Base-by-base conservation (phyloP, 1,140 invertebrate genomes). In the Odontomachus brunneus region DNA sequence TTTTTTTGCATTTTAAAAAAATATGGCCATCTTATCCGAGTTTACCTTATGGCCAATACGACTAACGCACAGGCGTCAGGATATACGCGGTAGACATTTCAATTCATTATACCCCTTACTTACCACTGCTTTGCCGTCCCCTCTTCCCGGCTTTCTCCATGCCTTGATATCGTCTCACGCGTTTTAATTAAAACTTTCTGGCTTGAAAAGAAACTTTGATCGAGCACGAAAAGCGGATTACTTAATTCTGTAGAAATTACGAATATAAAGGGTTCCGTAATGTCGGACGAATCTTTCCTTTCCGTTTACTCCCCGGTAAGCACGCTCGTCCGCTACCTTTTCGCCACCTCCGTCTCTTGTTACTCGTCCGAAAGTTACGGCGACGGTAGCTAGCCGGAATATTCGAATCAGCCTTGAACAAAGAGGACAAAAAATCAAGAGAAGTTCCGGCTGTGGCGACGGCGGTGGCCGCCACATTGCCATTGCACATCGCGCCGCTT, bases 401-500 rank as follows among this genome's bases (percentile, higher is more conserved):
- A 71, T 84, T 66, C 86, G 72, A 85, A 73, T 63, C 44, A 63
- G 17, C 53, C 62, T 12, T 53, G 74, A 86, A 87, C 81, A 87
- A 87, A 83, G 80, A 33, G 51, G 48, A 69, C 7, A 48, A 80
- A 80, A 80, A 80, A 80, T 69, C 2, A 14, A 17, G 12, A 26
- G 49, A 80, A 57, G 75, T 80, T 83, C 65, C 73, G 26, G 19
- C 33, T 17, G 9, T 44, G 38, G 38, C 9, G 38, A 11, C 9
- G 38, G 38, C 9, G 38, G 38, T 11, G 38, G 9, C 38, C 33
- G 53, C 51, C 80, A 62, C 57, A 63, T 69, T 53, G 76, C 5
- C 5, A 33, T 33, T 33, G 29, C 29, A 44, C 38, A 44, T 4
- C 38, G 38, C 15, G 48, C 51, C 48, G 60, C 38, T 44, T 38